Evolutionary conservation across 2,113 vertebrate species (phyloP).

Genomic region (Semnopithecus entellus): DNA sequence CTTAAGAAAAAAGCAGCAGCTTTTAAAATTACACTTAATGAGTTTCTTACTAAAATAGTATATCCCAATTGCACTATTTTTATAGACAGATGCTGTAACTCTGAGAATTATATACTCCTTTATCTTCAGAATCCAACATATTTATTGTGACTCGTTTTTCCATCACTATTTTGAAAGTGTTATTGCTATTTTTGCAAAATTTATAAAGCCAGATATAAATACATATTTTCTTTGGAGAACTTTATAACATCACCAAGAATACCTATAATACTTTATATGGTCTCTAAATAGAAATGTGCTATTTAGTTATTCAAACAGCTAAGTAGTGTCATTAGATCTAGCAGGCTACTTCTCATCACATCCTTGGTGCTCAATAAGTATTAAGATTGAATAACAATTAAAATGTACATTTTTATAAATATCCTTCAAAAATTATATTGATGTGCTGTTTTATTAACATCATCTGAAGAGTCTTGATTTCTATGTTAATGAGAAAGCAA

Average conservation of each 20-base stretch:
- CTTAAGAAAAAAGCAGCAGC: background rate
- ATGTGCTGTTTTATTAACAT: background rate
- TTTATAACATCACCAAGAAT: conserved; percentile 53
- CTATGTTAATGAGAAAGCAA: background rate
- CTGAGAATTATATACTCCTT: conserved; percentile 47
- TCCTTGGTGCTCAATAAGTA: background rate
- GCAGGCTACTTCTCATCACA: background rate
- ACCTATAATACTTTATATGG: background rate
- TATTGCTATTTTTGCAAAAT: conserved; percentile 73
- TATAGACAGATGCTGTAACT: conserved; percentile 53
- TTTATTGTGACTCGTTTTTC: conserved; percentile 68
- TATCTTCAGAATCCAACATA: conserved; percentile 64
- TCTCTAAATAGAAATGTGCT: conserved; percentile 31
- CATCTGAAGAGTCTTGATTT: conserved; percentile 6
- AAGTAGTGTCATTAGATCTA: background rate
- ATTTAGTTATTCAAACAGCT: conserved; percentile 25
- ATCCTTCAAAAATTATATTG: background rate
- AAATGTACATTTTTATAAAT: background rate
- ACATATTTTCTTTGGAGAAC: conserved; percentile 57
- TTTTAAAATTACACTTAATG: conserved; percentile 66
- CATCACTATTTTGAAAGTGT: conserved; percentile 70
- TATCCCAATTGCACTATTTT: conserved; percentile 60
- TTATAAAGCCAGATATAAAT: conserved; percentile 67
- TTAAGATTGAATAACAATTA: background rate
- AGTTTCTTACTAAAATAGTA: conserved; percentile 65